Percentiles rank a stretch among this genome's conserved stretches.
Evolutionary conservation across 2,888 invertebrate species (phyloP).

Genomic region (Cerastis leucographa): DNA sequence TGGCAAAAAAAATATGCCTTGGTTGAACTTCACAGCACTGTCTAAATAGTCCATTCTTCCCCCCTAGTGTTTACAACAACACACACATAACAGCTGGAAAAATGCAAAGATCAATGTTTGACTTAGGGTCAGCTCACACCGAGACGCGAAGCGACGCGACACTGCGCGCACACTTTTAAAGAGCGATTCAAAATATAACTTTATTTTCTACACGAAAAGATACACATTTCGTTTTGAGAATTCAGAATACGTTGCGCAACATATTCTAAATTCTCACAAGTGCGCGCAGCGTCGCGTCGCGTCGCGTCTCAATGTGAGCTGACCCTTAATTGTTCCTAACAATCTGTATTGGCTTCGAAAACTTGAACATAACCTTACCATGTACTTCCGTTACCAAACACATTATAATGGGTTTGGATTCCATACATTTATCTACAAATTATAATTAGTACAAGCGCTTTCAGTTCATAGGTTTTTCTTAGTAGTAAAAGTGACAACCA

Average conservation of each 20-base stretch:
- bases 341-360: conserved; percentile 1
- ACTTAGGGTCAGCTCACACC: too few relatives aligned
- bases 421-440: neutral
- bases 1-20: neutral
- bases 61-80: neutral
- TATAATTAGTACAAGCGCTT: neutral
- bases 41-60: neutral
- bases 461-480: neutral
- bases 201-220: too few relatives aligned
- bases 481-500: neutral
- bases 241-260: too few relatives aligned
- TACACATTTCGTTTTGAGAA: too few relatives aligned
- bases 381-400: neutral
- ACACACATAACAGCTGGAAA: neutral
- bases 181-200: too few relatives aligned
- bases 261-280: too few relatives aligned
- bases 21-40: neutral
- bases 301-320: too few relatives aligned
- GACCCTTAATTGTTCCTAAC: neutral
- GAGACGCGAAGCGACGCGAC: too few relatives aligned
- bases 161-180: too few relatives aligned
- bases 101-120: neutral
- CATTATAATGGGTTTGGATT: neutral
- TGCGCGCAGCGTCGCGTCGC: too few relatives aligned
- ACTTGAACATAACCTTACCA: neutral